A percentile compares a stretch with the other conserved stretches of the same genome.
Evolutionary conservation across 1,140 invertebrate genomes (phyloP).

Genomic region (Ceratina calcarata): DNA sequence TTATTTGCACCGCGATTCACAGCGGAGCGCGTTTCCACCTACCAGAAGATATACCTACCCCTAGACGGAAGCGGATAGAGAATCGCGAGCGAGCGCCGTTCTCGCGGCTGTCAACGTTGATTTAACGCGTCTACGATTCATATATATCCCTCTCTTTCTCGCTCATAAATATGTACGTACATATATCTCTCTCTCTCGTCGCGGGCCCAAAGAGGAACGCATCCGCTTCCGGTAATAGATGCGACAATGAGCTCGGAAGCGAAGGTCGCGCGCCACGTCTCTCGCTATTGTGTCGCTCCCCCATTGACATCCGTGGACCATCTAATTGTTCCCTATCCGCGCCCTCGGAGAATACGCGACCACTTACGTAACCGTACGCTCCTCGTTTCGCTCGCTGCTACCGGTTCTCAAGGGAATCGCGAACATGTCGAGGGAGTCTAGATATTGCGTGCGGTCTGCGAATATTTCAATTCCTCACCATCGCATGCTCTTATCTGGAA

Average conservation of each 20-base stretch:
- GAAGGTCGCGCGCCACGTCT: conserved; percentile 54
- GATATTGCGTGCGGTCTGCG: no score
- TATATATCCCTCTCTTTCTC: conserved; percentile 7
- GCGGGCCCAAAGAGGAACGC: conserved; percentile 17
- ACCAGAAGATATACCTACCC: conserved; percentile 40
- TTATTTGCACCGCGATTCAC: conserved; percentile 61
- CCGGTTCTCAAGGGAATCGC: not conserved
- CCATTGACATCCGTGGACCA: conserved; percentile 58
- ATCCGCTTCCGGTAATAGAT: conserved; percentile 54
- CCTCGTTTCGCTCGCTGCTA: not conserved
- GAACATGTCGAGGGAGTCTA: not conserved
- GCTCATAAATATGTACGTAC: conserved; percentile 17
- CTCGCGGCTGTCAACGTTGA: conserved; percentile 51
- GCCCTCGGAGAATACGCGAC: conserved; percentile 40
- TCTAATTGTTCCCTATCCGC: conserved; percentile 60
- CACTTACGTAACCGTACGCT: conserved; percentile 4
- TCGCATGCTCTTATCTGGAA: no score
- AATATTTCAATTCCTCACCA: no score
- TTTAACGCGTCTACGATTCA: conserved; percentile 55
- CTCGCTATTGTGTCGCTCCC: conserved; percentile 50
- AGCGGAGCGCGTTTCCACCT: conserved; percentile 22
- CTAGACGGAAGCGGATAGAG: not conserved
- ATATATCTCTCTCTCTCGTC: not conserved
- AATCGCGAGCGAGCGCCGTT: not conserved
- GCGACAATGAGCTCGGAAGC: conserved; percentile 58